These are phyloP conservation scores for Pachypsylla venusta DNA, from an alignment of 1,140 invertebrate species.

Conservation along the genomic window DNA sequence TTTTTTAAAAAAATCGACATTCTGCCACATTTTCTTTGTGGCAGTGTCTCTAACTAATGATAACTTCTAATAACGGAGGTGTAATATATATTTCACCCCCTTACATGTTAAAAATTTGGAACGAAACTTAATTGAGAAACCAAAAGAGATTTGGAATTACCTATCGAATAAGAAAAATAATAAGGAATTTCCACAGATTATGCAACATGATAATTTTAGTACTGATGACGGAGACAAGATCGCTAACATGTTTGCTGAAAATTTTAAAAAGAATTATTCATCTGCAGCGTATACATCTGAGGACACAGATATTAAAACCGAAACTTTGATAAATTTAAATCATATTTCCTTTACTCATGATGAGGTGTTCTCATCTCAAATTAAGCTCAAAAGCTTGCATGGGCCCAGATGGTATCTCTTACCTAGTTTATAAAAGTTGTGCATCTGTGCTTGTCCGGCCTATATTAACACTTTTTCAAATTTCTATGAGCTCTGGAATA, in stretches of 20 bases:
- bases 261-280: background rate
- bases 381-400: background rate
- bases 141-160: background rate
- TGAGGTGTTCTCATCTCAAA: background rate
- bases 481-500: background rate
- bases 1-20: too few species aligned
- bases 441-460: background rate
- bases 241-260: background rate
- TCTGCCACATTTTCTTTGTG: too few species aligned
- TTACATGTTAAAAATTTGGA: background rate
- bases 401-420: background rate
- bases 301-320: background rate
- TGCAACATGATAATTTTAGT: background rate
- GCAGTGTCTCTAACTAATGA: too few species aligned
- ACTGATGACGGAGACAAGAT: background rate
- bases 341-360: background rate
- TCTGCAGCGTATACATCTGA: background rate
- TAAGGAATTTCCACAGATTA: background rate
- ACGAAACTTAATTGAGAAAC: background rate
- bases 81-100: too few species aligned
- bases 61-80: too few species aligned
- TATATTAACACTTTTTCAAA: background rate
- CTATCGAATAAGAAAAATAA: background rate
- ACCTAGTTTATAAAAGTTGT: background rate
- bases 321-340: background rate